Percentiles rank a stretch among this genome's conserved stretches.
These are phyloP conservation scores for Probaryconus sp. DNA, from an alignment of 1,140 invertebrate species.

Conservation along the genomic window DNA sequence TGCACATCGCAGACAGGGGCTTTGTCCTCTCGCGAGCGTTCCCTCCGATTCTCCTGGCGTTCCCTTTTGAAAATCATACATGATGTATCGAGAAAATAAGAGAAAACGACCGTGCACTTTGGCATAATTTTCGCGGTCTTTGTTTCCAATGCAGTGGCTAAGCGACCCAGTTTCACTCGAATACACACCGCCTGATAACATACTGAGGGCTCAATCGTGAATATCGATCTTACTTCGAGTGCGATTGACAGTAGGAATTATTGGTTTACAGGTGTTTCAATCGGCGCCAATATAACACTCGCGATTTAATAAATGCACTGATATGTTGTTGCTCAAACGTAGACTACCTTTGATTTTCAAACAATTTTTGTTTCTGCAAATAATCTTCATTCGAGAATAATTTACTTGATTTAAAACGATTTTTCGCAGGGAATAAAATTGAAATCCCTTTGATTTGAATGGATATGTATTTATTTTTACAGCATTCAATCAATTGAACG, in stretches of 20 bases:
- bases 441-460: no score
- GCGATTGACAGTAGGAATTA: conserved; percentile 27
- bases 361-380: no score
- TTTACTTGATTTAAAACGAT: no score
- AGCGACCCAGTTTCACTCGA: conserved; percentile 27
- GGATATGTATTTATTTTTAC: no score
- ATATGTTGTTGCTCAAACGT: no score
- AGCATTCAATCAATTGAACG: no score
- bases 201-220: conserved; percentile 28
- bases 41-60: conserved; percentile 1
- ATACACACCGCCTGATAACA: conserved; percentile 22
- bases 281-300: no score
- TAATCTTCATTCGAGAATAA: no score
- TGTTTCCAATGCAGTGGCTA: conserved; percentile 13
- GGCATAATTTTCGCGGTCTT: conserved; percentile 34
- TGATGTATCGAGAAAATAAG: conserved; percentile 20
- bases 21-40: conserved; percentile 7
- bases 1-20: conserved; percentile 1
- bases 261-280: conserved; percentile 31
- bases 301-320: no score
- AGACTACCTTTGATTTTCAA: no score
- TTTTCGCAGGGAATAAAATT: no score
- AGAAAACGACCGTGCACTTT: conserved; percentile 12
- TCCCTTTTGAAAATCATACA: conserved; percentile 9
- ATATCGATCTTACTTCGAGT: conserved; percentile 29